phyloP scores from a whole-genome alignment of 2,113 vertebrate species.

The human region DNA sequence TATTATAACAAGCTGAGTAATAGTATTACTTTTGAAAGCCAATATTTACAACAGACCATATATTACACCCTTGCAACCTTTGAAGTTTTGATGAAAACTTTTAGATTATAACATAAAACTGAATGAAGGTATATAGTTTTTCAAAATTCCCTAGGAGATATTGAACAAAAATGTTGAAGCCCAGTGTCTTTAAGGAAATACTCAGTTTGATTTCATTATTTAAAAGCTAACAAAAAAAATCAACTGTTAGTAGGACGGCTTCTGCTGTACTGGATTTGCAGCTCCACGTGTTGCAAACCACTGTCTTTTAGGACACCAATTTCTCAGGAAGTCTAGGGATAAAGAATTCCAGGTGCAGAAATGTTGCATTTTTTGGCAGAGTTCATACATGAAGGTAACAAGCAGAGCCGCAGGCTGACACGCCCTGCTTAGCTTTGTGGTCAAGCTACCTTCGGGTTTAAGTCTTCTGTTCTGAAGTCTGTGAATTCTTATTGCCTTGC shows the following conservation, averaged over 20 bases:
- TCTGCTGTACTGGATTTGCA: not conserved
- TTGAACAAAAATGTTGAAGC: not conserved
- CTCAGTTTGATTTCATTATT: slow-evolving; percentile 16
- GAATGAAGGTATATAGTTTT: not conserved
- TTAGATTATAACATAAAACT: slow-evolving; percentile 24
- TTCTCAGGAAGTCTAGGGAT: not conserved
- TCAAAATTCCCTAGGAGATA: not conserved
- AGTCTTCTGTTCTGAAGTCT: not conserved
- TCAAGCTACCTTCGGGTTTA: not conserved
- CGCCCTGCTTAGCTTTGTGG: not conserved
- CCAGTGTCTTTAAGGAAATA: not conserved
- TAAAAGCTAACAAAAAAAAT: not conserved
- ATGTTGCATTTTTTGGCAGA: not conserved
- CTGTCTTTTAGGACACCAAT: not conserved
- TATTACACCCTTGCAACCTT: not conserved
- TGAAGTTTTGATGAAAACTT: not conserved
- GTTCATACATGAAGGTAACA: not conserved
- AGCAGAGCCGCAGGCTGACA: not conserved
- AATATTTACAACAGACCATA: not conserved
- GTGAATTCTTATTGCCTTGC: not conserved
- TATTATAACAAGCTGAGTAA: not conserved
- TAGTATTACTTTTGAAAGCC: not conserved
- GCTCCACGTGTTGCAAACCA: not conserved
- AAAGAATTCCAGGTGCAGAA: not conserved
- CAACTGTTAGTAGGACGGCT: not conserved